Evolutionary conservation across 2,113 vertebrate genomes (phyloP), one percentile per base, ranked within the genome.

Genomic region (Bolborhynchus lineola): DNA sequence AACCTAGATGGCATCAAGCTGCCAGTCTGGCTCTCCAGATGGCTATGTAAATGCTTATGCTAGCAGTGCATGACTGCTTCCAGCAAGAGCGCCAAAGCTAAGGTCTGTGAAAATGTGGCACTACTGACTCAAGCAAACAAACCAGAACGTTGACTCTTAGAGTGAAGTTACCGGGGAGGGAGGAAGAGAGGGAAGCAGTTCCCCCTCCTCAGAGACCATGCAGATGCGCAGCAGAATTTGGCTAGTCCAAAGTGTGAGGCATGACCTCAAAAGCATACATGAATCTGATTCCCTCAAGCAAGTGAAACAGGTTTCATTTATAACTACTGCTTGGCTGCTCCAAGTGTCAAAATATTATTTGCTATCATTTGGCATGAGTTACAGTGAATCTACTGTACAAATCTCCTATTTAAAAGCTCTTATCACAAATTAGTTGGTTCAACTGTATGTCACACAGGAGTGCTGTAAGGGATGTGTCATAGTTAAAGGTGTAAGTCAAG

Each of bases 191-290:
- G 24, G 42, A 26, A 74, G 17, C 26, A 65, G 44, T 13, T n/a
- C 6, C 2, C 0, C 6, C 16, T 6, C 11, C 16, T 4, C 17
- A 1, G 33, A 28, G 64, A 44, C 33, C 5, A 0, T 2, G 16
- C 13, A 5, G n/a, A 9, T 19, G 33, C 26, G 26, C 20, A 46
- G 35, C 23, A 55, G 47, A 71, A 79, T 74, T 10, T 16, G 17
- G 47, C 52, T 82, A 37, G 28, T 50, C 55, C 37, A 9, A 52
- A 39, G 52, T 3, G 5, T 9, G 21, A 79, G 41, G 35, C 39
- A 21, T 24, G 74, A 29, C 82, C 78, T 78, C 59, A 15, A n/a
- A 68, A 42, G 39, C 53, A 25, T 5, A 76, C 7, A 11, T 1
- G 7, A 42, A 55, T 50, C 25, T 1, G 13, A 55, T 29, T 53